Base-by-base conservation (phyloP, 2,888 invertebrate genomes). In the Hydroisotoma schaefferi region DNA sequence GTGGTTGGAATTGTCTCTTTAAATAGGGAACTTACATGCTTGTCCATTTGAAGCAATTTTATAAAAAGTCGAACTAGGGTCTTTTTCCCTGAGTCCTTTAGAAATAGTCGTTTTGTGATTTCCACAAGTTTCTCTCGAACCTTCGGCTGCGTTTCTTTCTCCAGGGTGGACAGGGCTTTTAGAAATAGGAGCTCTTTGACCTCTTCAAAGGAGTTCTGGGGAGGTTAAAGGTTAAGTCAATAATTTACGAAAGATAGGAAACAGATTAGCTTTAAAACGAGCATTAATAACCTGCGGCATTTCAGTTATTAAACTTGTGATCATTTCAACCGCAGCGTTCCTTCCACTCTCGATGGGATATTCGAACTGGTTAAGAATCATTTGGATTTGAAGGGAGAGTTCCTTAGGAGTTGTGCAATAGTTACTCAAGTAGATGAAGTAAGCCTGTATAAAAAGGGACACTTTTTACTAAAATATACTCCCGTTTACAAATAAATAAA, bases 401-500 rank as follows among this genome's bases (percentile, higher is more conserved):
- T 65, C 62, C 59, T 68, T 63, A 29, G 63, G 65, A 38, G 63
- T 55, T 5, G 65, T 65, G 38, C 63, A 52, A 48, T 68, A 68
- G 33, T 68, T 68, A 26, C 58, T 65, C 15, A 68, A 33, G 37
- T 68, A 68, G 2, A 46, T 57, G 1, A 68, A 15, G 37, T 68
- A 68, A 10, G 63, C 68, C 64, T 67, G 27, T 12, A 54, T 47
- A 20, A 20, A 23, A 38, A 26, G 33, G n/a, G n/a, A 2, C n/a
- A 27, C 8, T 33, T 15, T 15, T 10, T 15, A 33, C 15, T 33
- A 33, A 33, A 33, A 10, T 15, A 33, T 15, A 10, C 15, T 33
- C 33, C 8, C 15, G 15, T 10, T 33, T 33, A 33, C 33, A 33
- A n/a, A n/a, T n/a, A n/a, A n/a, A n/a, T n/a, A 33, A 33, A 33